Conservation (phyloP, 2,113 vertebrate species). For the human (Homo sapiens) region GRCh38 chr1:208788501-208789000, state of each 20-base stretch:
- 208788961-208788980: not conserved
- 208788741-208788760: conserved; percentile 53
- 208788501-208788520: conserved; percentile 82
- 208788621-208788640: conserved; percentile 85
- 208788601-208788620: conserved; percentile 89
- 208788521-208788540: conserved; percentile 87
- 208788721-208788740: conserved; percentile 47
- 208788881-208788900: not conserved
- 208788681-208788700: conserved; percentile 81
- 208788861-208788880: not conserved
- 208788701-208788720: conserved; percentile 52
- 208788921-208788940: not conserved
- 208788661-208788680: conserved; percentile 79
- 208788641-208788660: conserved; percentile 80
- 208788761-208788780: conserved; percentile 33
- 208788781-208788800: not conserved
- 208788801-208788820: not conserved
- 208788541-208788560: conserved; percentile 82
- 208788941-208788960: not conserved
- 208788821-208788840: not conserved
- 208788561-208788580: conserved; percentile 90
- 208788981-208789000: not conserved
- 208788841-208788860: not conserved
- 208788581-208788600: conserved; percentile 92
- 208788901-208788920: not conserved